Base-by-base conservation (phyloP, 2,888 invertebrate species). In the Ectemnius continuus region DNA sequence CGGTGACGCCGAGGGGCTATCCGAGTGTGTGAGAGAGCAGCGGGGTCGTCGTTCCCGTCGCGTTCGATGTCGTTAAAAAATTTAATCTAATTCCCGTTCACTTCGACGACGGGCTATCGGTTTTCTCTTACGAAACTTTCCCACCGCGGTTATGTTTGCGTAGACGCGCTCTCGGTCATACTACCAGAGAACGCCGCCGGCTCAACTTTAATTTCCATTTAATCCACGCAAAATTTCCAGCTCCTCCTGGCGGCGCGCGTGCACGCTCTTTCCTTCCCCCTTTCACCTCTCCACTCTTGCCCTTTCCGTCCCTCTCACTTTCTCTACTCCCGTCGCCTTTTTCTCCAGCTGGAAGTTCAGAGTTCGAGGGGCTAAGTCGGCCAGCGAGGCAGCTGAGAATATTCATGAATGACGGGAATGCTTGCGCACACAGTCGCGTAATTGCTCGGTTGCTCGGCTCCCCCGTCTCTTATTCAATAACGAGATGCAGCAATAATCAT, bases 121-220 rank as follows among this genome's bases (percentile, higher is more conserved):
- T 56, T 23, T 0, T n/a, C 23, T 23, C 20, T 16, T 28, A 16
- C 11, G 11, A 47, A 61, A 65, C 66, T 48, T 75, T 58, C 61
- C 67, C 36, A 52, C 52, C n/a, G 52, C 28, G 28, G 47, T 56
- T 64, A 23, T 28, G 18, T 67, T 60, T 13, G 47, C 14, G 61
- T 58, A 48, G 23, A 13, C 48, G 3, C 36, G 59, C 18, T 20
- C 59, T 14, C 28, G 5, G 14, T n/a, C 14, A 28, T 36, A 6
- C 28, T 60, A 28, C n/a, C n/a, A n/a, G 16, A 20, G 20, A 45
- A 18, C 45, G 36, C 13, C 14, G 20, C 46, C 62, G 46, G 46
- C 59, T 68, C 52, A 52, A 45, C 63, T 68, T 56, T 64, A 73
- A 68, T 68, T 73, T 68, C 60, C 68, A 68, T 69, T 73, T 69